phyloP scores from a whole-genome alignment of 2,888 invertebrate genomes.

The Empis livida region DNA sequence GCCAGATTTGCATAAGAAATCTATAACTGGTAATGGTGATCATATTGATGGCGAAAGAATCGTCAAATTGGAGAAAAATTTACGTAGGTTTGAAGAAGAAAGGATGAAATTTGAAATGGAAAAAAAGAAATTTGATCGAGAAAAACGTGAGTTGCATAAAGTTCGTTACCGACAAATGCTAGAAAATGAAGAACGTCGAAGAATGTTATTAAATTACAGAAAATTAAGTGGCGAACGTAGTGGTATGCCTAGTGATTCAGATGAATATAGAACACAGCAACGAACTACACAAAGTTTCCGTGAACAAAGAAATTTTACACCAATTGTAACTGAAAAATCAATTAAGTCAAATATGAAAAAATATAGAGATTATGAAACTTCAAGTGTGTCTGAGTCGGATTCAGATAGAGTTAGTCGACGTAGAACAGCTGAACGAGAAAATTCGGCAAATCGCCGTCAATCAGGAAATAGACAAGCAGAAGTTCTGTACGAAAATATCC shows the following conservation, averaged over 20 bases:
- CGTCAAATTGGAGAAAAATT: constrained; percentile 28
- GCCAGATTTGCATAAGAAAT: neutral
- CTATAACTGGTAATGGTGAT: neutral
- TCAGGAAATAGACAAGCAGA: no score
- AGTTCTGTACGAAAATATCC: no score
- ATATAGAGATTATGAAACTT: constrained; percentile 27
- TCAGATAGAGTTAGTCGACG: constrained; percentile 14
- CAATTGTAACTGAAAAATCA: neutral
- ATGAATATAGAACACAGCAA: constrained; percentile 22
- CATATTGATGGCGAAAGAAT: constrained; percentile 18
- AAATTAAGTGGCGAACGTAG: constrained; percentile 25
- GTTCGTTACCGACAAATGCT: constrained; percentile 27
- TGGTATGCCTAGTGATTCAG: constrained; percentile 24
- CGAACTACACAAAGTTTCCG: neutral
- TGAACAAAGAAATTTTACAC: neutral
- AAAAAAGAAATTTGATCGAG: constrained; percentile 36
- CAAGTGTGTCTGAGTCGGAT: constrained; percentile 33
- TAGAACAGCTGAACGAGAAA: no score
- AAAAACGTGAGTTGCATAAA: constrained; percentile 40
- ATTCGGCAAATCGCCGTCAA: no score
- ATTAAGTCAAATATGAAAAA: neutral
- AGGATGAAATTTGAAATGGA: constrained; percentile 35
- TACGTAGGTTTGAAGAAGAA: constrained; percentile 32
- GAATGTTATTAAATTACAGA: constrained; percentile 27
- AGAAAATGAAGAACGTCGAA: constrained; percentile 30